phyloP scores from a whole-genome alignment of 2,113 vertebrate species.

The Protobothrops mucrosquamatus region DNA sequence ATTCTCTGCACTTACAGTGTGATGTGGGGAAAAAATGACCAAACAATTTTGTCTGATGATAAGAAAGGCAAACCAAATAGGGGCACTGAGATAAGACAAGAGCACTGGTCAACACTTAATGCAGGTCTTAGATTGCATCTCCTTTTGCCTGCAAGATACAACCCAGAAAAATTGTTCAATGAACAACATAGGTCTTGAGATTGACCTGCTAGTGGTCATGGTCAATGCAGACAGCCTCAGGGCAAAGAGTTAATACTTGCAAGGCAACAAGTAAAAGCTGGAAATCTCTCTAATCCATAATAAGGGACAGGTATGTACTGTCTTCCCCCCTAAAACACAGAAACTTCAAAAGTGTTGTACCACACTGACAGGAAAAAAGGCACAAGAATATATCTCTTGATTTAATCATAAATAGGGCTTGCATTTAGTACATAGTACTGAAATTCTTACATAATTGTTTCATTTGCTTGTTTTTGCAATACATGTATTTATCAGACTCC shows the following conservation, averaged over 20 bases:
- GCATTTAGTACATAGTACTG: neutral
- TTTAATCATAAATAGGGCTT: too few species aligned
- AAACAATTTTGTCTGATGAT: too few species aligned
- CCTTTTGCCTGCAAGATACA: neutral
- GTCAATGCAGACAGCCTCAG: neutral
- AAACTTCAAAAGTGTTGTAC: neutral
- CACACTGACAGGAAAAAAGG: neutral
- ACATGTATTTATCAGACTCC: neutral
- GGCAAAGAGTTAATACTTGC: neutral
- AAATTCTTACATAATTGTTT: neutral
- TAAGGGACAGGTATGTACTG: neutral
- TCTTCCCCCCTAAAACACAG: neutral
- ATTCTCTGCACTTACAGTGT: neutral
- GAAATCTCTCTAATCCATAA: neutral
- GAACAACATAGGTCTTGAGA: neutral
- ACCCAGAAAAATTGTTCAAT: neutral
- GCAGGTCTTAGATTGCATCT: neutral
- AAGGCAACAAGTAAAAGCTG: neutral
- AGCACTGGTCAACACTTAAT: neutral
- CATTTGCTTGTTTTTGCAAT: neutral
- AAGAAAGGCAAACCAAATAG: neutral
- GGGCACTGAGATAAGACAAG: neutral
- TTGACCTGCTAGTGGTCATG: neutral
- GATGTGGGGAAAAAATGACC: neutral
- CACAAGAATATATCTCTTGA: neutral